Percentiles rank a stretch among this genome's conserved stretches.
These are phyloP conservation scores for Balaeniceps rex DNA, from an alignment of 2,113 vertebrate genomes.

Conservation along the genomic window DNA sequence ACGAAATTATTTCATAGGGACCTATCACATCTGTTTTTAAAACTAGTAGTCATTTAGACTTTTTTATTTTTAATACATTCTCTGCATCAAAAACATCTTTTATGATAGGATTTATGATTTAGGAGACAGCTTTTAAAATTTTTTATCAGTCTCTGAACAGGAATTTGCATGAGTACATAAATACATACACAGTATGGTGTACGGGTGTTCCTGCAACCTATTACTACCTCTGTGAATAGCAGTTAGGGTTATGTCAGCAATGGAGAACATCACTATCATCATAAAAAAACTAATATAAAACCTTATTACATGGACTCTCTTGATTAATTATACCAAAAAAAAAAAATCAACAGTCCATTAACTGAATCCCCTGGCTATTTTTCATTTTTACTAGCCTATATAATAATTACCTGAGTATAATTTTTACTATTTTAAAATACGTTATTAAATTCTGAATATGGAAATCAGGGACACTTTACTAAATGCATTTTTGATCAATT, in stretches of 20 bases:
- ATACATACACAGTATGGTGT: not conserved
- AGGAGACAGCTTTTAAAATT: not conserved
- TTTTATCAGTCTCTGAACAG: not conserved
- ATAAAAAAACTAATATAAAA: not conserved
- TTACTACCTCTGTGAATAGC: not conserved
- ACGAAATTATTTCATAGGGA: slow-evolving; percentile 8
- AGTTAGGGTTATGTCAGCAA: not conserved
- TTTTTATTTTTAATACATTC: not conserved
- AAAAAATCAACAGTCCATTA: not conserved
- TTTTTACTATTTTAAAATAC: not conserved
- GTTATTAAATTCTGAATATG: not conserved
- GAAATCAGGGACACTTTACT: not conserved
- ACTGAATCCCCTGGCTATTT: not conserved
- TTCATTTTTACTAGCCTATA: not conserved
- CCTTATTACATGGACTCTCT: not conserved
- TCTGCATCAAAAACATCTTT: not conserved
- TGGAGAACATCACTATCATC: not conserved
- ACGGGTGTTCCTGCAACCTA: not conserved
- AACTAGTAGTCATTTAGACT: not conserved
- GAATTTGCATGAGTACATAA: fast-evolving
- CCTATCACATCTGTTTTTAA: slow-evolving; percentile 4
- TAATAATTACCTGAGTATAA: not conserved
- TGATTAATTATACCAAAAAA: not conserved
- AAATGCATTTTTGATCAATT: not conserved
- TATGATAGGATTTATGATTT: not conserved